These are phyloP conservation scores for Pyrgus malvae DNA, from an alignment of 2,888 invertebrate species.

Conservation along the genomic window DNA sequence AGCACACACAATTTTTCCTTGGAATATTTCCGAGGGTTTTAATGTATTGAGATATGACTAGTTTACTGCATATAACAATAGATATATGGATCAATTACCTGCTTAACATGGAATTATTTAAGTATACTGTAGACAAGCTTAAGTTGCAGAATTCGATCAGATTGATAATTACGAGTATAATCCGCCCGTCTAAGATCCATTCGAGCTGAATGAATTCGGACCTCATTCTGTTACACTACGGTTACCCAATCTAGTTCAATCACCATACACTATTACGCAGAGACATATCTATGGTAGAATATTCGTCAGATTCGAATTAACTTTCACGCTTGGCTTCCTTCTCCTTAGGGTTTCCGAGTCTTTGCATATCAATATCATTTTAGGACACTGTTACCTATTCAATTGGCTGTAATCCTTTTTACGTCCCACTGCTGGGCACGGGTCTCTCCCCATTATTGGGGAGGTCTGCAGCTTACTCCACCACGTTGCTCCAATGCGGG, in stretches of 20 bases:
- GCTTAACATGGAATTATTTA: too few species aligned
- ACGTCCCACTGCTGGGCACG: too few species aligned
- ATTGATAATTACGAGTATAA: background rate
- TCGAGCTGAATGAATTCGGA: conserved; percentile 4
- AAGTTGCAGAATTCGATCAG: background rate
- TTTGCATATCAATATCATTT: conserved; percentile 23
- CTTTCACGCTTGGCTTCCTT: conserved; percentile 25
- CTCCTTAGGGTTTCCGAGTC: conserved; percentile 14
- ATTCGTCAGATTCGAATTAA: conserved; percentile 25
- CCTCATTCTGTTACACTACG: conserved; percentile 2
- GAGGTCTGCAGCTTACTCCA: too few species aligned
- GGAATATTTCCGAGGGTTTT: too few species aligned
- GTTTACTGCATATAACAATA: too few species aligned
- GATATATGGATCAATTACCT: too few species aligned
- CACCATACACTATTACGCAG: background rate
- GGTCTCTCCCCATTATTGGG: too few species aligned
- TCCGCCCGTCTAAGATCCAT: background rate
- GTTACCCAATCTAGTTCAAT: conserved; percentile 13
- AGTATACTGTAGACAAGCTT: background rate
- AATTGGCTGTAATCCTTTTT: too few species aligned
- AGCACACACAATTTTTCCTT: too few species aligned
- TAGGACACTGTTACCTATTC: too few species aligned
- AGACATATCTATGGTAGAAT: conserved; percentile 1
- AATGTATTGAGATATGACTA: too few species aligned
- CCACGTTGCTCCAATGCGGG: too few species aligned